Base-by-base conservation (phyloP, 1,140 invertebrate species). In the Pseudachorutes palmiensis region DNA sequence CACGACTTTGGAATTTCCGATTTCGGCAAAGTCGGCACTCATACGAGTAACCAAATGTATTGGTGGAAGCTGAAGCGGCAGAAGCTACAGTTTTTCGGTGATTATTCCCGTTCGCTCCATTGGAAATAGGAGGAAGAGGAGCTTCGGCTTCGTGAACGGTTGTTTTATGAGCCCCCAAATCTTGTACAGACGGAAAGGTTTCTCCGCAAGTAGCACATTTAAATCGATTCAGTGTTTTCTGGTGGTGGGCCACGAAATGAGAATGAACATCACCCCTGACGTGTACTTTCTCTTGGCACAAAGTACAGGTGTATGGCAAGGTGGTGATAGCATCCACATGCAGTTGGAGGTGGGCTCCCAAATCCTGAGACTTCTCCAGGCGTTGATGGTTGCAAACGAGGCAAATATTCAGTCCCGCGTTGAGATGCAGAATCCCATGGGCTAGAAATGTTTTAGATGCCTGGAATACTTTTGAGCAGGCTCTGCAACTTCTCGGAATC, bases 341-440 rank as follows among this genome's bases (percentile, higher is more conserved):
- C 12, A 26, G 5, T 26, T 5, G 9, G 12, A 55, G 24, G 24
- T 55, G 51, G 9, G 51, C 5, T 5, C 24, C 51, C 51, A 55
- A 55, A 26, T 55, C 51, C 5, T 55, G 9, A 33, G 24, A 30
- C 29, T 32, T 41, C 29, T 3, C 48, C 55, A n/a, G 51, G 48
- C 26, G 51, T 9, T 55, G 3, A 30, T 57, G 30, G 31, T 57
- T 65, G 32, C 64, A 65, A 28, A 31, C 55, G 2, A 65, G 51
- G 29, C 64, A 65, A 3, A 65, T 58, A 1, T 49, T 29, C 5
- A 65, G 2, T 31, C 64, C 64, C 5, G 51, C 49, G 3, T 58
- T 28, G 33, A 65, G 29, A 33, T 65, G 64, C 12, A 41, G n/a
- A 28, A 65, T 14, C 1, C 64, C 64, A 26, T 65, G 64, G 2